A percentile compares a stretch with the other conserved stretches of the same genome.
phyloP scores from a whole-genome alignment of 2,113 vertebrate species.

The Callionymus lyra region DNA sequence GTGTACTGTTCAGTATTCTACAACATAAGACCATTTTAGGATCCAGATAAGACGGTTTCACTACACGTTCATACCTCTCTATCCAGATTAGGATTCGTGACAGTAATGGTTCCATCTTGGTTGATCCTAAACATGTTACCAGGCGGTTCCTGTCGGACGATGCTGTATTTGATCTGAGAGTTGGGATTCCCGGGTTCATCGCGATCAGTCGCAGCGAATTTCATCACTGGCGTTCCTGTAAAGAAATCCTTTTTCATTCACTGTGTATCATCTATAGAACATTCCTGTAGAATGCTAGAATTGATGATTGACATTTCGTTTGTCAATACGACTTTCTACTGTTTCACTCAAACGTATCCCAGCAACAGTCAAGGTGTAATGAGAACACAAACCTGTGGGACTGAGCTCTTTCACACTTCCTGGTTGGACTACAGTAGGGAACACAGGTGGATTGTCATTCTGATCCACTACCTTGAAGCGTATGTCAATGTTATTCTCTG shows the following conservation, averaged over 20 bases:
- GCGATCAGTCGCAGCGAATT: conserved; percentile 74
- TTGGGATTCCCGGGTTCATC: conserved; percentile 77
- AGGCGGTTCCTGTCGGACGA: conserved; percentile 70
- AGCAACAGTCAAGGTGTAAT: neutral
- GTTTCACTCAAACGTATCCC: too few relatives aligned
- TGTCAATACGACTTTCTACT: too few relatives aligned
- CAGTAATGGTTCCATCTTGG: conserved; percentile 63
- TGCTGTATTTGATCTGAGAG: conserved; percentile 77
- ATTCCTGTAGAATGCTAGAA: too few relatives aligned
- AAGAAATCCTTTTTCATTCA: neutral
- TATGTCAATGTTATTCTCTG: conserved; percentile 50
- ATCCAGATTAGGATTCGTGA: conserved; percentile 66
- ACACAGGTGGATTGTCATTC: conserved; percentile 61
- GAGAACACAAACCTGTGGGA: conserved; percentile 17
- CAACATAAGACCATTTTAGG: conserved; percentile 3
- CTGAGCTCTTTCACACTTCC: conserved; percentile 40
- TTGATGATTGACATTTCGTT: too few relatives aligned
- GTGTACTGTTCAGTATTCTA: conserved; percentile 68
- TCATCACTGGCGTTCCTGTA: conserved; percentile 76
- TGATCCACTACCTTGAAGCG: conserved; percentile 54
- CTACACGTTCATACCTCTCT: conserved; percentile 74
- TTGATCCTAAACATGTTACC: conserved; percentile 71
- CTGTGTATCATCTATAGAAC: too few relatives aligned
- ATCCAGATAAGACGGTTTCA: neutral
- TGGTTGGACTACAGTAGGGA: neutral